phyloP scores from a whole-genome alignment of 2,888 invertebrate genomes.

The Hemistola chrysoprasaria region DNA sequence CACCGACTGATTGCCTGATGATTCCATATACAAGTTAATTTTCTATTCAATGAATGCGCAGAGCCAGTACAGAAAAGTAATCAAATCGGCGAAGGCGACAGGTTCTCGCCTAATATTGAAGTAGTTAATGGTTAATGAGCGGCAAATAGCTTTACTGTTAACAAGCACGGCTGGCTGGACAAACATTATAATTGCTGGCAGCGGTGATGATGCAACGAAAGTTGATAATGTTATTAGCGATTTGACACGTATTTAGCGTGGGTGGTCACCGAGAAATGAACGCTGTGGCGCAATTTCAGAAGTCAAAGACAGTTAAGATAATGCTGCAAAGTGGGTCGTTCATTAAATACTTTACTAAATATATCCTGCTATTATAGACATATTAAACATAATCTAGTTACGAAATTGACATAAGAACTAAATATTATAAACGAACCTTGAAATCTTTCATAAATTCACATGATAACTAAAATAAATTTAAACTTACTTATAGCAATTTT shows the following conservation, averaged over 20 bases:
- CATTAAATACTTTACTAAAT: slow-evolving; percentile 45
- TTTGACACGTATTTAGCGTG: slow-evolving; percentile 74
- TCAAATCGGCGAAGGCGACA: slow-evolving; percentile 28
- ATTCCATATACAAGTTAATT: slow-evolving; percentile 34
- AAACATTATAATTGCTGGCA: slow-evolving; percentile 61
- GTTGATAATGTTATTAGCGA: slow-evolving; percentile 75
- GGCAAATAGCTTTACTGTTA: slow-evolving; percentile 68
- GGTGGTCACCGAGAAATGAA: slow-evolving; percentile 63
- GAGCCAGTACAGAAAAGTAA: slow-evolving; percentile 32
- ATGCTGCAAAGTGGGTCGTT: slow-evolving; percentile 52
- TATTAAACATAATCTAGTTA: slow-evolving; percentile 24
- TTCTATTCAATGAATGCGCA: slow-evolving; percentile 22
- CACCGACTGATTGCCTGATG: slow-evolving; percentile 63
- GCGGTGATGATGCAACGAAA: slow-evolving; percentile 74
- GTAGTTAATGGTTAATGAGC: slow-evolving; percentile 59
- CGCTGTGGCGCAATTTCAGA: slow-evolving; percentile 58
- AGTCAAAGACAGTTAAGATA: slow-evolving; percentile 55
- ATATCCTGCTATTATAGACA: slow-evolving; percentile 17
- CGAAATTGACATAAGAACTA: no score
- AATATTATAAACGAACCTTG: no score
- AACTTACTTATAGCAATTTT: no score
- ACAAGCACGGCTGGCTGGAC: slow-evolving; percentile 55
- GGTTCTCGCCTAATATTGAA: slow-evolving; percentile 47
- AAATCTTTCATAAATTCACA: no score
- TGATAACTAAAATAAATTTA: no score